These are phyloP conservation scores for Cryptotis parvus DNA, from an alignment of 2,113 vertebrate genomes.

Conservation along the genomic window DNA sequence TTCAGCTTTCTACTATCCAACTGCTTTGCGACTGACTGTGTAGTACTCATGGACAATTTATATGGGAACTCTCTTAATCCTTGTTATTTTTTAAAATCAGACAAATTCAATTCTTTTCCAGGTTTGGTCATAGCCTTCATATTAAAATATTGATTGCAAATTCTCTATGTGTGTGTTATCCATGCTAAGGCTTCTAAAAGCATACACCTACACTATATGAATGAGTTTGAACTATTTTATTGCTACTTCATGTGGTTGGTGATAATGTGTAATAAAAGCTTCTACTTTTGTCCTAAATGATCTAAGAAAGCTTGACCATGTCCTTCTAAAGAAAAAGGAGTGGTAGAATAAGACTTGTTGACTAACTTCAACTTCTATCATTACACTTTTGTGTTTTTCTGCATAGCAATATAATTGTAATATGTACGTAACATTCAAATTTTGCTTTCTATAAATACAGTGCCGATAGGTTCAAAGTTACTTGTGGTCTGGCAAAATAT, in stretches of 20 bases:
- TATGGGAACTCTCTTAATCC: neutral
- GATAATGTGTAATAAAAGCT: neutral
- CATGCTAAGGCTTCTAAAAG: too few species aligned
- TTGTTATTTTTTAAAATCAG: conserved; percentile 48
- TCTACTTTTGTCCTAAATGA: conserved; percentile 26
- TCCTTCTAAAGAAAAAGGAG: conserved; percentile 26
- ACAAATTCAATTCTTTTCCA: neutral
- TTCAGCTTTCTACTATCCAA: neutral
- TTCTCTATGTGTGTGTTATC: neutral
- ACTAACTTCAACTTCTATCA: neutral
- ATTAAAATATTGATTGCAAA: conserved; percentile 10
- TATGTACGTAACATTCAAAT: neutral
- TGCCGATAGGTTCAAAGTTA: neutral
- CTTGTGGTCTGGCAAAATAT: neutral
- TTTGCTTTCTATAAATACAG: neutral
- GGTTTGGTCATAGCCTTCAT: neutral
- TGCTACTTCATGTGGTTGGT: neutral
- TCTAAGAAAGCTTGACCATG: neutral
- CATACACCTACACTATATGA: conserved; percentile 1
- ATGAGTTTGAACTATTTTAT: conserved; percentile 26
- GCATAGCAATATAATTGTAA: neutral
- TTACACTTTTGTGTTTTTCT: neutral
- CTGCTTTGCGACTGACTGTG: too few species aligned
- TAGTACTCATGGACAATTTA: neutral
- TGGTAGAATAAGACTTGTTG: neutral